These are phyloP conservation scores for Callospermophilus lateralis DNA, from an alignment of 2,113 vertebrate species.

Conservation along the genomic window DNA sequence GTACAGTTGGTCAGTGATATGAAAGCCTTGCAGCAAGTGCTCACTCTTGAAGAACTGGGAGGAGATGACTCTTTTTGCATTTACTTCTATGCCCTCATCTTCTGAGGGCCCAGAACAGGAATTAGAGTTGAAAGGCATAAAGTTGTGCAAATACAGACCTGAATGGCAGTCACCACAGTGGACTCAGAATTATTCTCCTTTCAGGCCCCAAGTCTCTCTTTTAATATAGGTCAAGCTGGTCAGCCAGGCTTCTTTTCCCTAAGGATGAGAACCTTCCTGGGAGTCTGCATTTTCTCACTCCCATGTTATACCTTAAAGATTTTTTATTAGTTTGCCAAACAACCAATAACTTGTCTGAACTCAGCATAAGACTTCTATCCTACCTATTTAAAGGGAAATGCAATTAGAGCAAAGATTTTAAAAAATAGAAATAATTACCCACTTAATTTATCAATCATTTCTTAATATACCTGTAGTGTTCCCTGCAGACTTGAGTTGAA, in stretches of 20 bases:
- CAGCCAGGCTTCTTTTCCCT: background rate
- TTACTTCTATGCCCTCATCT: background rate
- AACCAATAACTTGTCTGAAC: slow-evolving; percentile 52
- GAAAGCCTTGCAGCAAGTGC: background rate
- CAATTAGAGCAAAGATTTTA: slow-evolving; percentile 68
- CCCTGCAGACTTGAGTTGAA: slow-evolving; percentile 59
- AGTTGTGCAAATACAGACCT: background rate
- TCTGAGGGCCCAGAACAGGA: background rate
- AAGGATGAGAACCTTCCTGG: background rate
- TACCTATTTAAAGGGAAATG: slow-evolving; percentile 53
- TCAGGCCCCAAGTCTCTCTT: background rate
- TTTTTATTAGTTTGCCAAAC: slow-evolving; percentile 50
- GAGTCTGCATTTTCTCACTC: background rate
- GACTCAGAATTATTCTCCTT: background rate
- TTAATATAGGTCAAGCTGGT: background rate
- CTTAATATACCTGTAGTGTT: slow-evolving; percentile 67
- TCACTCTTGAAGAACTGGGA: background rate
- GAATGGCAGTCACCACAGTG: no score
- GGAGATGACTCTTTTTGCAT: background rate
- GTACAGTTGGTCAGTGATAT: background rate
- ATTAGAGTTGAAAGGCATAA: fast-evolving
- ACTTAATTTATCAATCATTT: slow-evolving; percentile 78
- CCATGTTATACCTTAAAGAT: background rate
- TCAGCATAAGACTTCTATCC: slow-evolving; percentile 17
- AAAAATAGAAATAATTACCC: slow-evolving; percentile 75